Percentiles rank a stretch among this genome's conserved stretches.
Conservation (phyloP, 2,888 invertebrate species). For the Ommatoiulus sabulosus region DNA sequence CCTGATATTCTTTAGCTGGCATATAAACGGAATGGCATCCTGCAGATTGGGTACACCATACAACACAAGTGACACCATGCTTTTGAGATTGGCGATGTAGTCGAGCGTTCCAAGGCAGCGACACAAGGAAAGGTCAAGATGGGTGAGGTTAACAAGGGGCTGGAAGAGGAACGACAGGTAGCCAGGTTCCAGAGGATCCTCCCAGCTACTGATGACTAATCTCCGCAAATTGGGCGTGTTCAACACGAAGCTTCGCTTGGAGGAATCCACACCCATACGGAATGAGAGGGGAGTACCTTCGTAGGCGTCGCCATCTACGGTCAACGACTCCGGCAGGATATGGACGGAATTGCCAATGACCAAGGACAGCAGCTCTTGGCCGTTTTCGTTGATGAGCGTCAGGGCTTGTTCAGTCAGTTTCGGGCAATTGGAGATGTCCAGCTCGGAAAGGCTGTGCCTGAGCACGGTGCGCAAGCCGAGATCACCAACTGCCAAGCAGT, state of each 20-base stretch:
- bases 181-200: conserved; percentile 61
- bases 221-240: conserved; percentile 74
- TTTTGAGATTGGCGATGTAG: conserved; percentile 76
- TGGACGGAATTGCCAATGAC: conserved; percentile 78
- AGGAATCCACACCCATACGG: conserved; percentile 21
- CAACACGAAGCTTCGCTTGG: conserved; percentile 64
- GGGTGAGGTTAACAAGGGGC: conserved; percentile 74
- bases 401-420: conserved; percentile 76
- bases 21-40: conserved; percentile 69
- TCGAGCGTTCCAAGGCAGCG: conserved; percentile 75
- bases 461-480: conserved; percentile 78
- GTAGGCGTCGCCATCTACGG: conserved; percentile 54
- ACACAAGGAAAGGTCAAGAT: conserved; percentile 80
- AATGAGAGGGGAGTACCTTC: conserved; percentile 15
- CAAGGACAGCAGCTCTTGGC: conserved; percentile 77
- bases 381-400: conserved; percentile 77
- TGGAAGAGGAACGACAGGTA: conserved; percentile 73
- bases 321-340: conserved; percentile 70
- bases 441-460: conserved; percentile 78
- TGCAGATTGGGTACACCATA: conserved; percentile 82
- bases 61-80: conserved; percentile 80
- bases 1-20: conserved; percentile 70
- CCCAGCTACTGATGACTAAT: conserved; percentile 72
- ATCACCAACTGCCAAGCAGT: conserved; percentile 77
- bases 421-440: conserved; percentile 82